Conservation (phyloP, 2,888 invertebrate species). For the Trypoxylon attenuatum region DNA sequence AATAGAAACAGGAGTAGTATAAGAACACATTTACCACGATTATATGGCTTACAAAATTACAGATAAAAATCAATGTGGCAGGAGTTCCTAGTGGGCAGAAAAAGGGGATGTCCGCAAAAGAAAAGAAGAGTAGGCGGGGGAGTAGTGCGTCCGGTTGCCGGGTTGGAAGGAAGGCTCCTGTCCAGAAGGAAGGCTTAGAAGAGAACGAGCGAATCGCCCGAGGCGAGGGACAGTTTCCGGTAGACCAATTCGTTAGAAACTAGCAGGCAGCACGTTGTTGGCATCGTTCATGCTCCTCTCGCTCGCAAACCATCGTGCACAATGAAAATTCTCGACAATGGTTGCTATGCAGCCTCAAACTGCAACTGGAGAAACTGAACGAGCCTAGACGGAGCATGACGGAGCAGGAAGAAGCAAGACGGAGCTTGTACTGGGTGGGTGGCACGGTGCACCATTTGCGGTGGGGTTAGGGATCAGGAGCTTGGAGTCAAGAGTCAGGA, state of each 20-base stretch:
- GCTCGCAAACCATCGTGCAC: conserved; percentile 37
- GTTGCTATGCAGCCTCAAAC: conserved; percentile 43
- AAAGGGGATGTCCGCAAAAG: background rate
- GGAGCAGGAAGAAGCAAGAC: conserved; percentile 17
- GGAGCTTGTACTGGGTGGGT: too few relatives aligned
- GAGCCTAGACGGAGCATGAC: conserved; percentile 12
- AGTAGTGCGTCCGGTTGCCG: conserved; percentile 31
- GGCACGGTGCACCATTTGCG: too few relatives aligned
- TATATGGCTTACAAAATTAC: too few relatives aligned
- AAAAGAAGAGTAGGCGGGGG: conserved; percentile 14
- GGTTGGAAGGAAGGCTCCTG: conserved; percentile 39
- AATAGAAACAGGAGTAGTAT: too few relatives aligned
- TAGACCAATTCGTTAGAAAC: conserved; percentile 66
- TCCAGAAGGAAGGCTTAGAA: conserved; percentile 36
- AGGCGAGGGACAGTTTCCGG: conserved; percentile 53
- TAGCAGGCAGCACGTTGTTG: conserved; percentile 25
- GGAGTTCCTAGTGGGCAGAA: background rate
- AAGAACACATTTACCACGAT: too few relatives aligned
- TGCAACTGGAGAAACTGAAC: too few relatives aligned
- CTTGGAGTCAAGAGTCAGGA: too few relatives aligned
- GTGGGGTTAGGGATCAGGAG: too few relatives aligned
- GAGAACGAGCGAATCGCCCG: conserved; percentile 25
- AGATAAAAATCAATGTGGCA: too few relatives aligned
- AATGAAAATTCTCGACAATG: conserved; percentile 65
- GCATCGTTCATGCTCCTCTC: conserved; percentile 12